Evolutionary conservation across 2,113 vertebrate genomes (phyloP).

Genomic region (Prietella phreatophila): DNA sequence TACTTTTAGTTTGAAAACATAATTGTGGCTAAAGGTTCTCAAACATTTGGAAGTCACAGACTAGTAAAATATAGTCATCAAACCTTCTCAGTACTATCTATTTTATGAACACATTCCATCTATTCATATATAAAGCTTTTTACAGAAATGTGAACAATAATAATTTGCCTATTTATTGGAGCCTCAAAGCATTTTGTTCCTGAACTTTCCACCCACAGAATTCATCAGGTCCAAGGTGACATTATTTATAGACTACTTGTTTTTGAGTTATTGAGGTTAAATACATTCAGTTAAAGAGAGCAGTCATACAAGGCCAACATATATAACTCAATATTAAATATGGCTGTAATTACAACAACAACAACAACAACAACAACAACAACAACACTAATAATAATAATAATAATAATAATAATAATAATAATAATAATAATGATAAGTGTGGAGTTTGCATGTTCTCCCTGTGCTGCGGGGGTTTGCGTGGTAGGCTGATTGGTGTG

Average conservation of each 20-base stretch:
- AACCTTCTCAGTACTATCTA: neutral
- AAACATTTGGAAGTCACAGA: neutral
- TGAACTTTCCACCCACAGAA: neutral
- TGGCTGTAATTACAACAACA: neutral
- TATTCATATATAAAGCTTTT: neutral
- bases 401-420: neutral
- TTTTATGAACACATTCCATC: neutral
- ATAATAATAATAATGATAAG: too few species aligned
- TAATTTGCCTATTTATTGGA: neutral
- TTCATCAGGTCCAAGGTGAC: neutral
- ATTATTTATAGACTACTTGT: neutral
- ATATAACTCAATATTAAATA: neutral
- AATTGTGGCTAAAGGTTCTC: neutral
- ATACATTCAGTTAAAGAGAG: neutral
- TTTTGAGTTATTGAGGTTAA: too few species aligned
- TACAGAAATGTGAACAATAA: neutral
- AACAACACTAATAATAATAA: neutral
- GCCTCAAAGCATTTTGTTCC: too few species aligned
- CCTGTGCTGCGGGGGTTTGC: too few species aligned
- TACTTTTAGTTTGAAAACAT: neutral
- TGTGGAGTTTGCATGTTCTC: too few species aligned
- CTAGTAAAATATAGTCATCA: neutral
- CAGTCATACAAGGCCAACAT: neutral
- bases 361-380: too few species aligned
- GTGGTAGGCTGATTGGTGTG: too few species aligned